phyloP scores from a whole-genome alignment of 2,888 invertebrate genomes.

The Tachina grossa region DNA sequence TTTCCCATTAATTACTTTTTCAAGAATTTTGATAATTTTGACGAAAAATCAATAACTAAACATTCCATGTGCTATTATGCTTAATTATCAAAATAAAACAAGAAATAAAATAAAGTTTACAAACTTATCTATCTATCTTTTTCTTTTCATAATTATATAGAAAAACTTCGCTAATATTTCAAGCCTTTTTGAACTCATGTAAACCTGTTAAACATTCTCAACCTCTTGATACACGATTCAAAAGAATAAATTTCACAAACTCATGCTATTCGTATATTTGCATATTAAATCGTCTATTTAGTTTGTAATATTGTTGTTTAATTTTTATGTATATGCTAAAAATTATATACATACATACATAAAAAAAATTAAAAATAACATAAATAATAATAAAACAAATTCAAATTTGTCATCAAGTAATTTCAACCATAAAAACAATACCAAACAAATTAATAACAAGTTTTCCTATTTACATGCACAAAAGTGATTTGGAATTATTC shows the following conservation, averaged over 20 bases:
- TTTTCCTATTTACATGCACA: conserved; percentile 53
- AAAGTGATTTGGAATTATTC: conserved; percentile 43
- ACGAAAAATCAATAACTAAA: too few relatives aligned
- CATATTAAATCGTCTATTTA: conserved; percentile 34
- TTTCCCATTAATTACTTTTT: too few relatives aligned
- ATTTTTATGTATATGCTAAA: conserved; percentile 20
- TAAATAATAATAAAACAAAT: conserved; percentile 26
- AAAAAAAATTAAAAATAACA: background rate
- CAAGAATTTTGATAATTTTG: too few relatives aligned
- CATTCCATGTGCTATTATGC: too few relatives aligned
- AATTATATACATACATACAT: background rate
- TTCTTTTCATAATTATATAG: too few relatives aligned
- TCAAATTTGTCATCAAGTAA: conserved; percentile 59
- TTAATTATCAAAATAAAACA: too few relatives aligned
- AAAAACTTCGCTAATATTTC: too few relatives aligned
- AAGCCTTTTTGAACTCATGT: too few relatives aligned
- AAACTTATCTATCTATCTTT: too few relatives aligned
- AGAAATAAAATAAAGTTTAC: too few relatives aligned
- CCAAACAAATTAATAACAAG: conserved; percentile 62
- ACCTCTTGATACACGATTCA: conserved; percentile 2
- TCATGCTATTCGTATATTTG: conserved; percentile 50
- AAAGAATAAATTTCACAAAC: conserved; percentile 30
- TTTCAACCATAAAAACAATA: conserved; percentile 59
- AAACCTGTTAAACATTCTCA: background rate
- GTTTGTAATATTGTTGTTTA: conserved; percentile 13